Percentiles rank a stretch among this genome's conserved stretches.
Evolutionary conservation across 2,113 vertebrate genomes (phyloP).

Genomic region (Engraulis encrasicolus): DNA sequence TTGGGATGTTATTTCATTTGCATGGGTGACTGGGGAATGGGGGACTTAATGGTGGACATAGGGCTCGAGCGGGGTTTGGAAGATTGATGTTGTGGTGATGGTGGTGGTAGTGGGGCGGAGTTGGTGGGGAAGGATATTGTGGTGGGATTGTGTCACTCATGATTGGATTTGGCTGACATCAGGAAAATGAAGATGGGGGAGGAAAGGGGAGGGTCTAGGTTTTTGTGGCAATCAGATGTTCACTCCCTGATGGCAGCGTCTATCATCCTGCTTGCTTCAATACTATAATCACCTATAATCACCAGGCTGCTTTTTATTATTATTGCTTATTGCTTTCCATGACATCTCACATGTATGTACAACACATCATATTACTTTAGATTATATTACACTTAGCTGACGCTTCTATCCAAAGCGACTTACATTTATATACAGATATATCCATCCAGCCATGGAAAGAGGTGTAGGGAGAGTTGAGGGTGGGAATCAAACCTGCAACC

Average conservation of each 20-base stretch:
- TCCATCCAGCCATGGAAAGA: no score
- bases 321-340: no score
- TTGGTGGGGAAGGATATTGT: not conserved
- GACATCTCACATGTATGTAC: no score
- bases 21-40: not conserved
- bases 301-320: no score
- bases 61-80: not conserved
- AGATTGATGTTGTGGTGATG: not conserved
- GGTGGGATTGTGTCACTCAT: not conserved
- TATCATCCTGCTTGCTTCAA: not conserved
- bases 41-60: not conserved
- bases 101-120: not conserved
- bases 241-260: not conserved
- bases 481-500: no score
- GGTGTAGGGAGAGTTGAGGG: no score
- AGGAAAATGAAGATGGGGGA: not conserved
- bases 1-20: slow-evolving; percentile 20
- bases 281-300: not conserved
- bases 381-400: no score
- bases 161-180: not conserved
- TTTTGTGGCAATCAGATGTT: not conserved
- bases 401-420: no score
- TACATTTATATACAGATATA: no score
- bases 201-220: no score
- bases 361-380: no score